Conservation (phyloP, 2,113 vertebrate species). For the Talpa occidentalis region DNA sequence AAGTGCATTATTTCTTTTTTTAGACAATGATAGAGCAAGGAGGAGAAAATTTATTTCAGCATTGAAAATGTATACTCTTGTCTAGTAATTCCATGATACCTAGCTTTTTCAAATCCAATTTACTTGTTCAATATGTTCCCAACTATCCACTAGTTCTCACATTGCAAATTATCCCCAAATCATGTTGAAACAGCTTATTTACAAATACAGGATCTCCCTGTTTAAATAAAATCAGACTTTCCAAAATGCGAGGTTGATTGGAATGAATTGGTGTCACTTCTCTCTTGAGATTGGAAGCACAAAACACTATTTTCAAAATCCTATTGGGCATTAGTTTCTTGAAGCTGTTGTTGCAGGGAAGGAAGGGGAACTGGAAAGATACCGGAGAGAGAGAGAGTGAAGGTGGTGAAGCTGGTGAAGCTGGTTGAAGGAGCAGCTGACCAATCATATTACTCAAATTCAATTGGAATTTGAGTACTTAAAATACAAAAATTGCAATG, state of each 20-base stretch:
- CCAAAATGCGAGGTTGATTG: not conserved
- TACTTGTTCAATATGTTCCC: not conserved
- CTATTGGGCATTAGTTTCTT: not conserved
- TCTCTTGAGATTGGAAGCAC: not conserved
- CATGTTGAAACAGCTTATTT: not conserved
- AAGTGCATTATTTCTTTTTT: not conserved
- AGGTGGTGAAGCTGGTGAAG: not conserved
- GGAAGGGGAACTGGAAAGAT: not conserved
- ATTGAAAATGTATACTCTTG: not conserved
- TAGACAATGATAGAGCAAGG: not conserved
- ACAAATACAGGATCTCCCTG: not conserved
- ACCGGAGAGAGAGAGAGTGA: not conserved
- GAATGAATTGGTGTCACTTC: not conserved
- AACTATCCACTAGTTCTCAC: not conserved
- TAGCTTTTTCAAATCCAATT: conserved; percentile 11
- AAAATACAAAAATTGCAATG: not conserved
- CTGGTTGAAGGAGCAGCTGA: not conserved
- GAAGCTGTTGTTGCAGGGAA: not conserved
- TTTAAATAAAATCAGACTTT: not conserved
- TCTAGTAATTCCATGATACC: not conserved
- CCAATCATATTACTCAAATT: not conserved
- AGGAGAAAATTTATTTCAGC: not conserved
- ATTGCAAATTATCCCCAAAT: too few relatives aligned
- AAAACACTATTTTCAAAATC: not conserved
- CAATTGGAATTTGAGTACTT: not conserved